Conservation (phyloP, 2,113 vertebrate species). For the Epinephelus moara region DNA sequence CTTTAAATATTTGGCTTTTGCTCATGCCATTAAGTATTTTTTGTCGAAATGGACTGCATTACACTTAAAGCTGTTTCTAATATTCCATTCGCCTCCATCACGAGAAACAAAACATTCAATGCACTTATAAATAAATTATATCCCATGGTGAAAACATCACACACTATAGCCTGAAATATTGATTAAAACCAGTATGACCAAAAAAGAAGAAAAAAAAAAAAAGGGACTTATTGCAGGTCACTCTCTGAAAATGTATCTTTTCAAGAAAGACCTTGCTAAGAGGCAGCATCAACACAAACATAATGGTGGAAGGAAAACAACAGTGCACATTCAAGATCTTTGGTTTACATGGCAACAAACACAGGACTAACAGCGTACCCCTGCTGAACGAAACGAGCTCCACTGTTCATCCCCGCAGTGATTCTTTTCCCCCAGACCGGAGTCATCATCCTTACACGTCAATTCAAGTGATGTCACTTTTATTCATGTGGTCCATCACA, state of each 20-base stretch:
- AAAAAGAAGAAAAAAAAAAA: no score
- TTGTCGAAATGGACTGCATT: not conserved
- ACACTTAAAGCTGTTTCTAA: not conserved
- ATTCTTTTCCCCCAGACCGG: not conserved
- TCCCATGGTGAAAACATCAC: not conserved
- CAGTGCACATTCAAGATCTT: not conserved
- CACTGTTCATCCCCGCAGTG: not conserved
- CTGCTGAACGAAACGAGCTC: not conserved
- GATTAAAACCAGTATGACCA: no score
- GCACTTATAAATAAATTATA: not conserved
- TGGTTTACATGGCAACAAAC: not conserved
- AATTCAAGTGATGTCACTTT: not conserved
- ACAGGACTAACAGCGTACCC: not conserved
- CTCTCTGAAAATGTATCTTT: not conserved
- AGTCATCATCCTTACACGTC: not conserved
- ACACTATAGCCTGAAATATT: no score
- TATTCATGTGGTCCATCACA: not conserved
- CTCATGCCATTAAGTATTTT: not conserved
- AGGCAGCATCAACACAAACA: not conserved
- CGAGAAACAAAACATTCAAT: not conserved
- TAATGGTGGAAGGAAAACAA: not conserved
- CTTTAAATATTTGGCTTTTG: not conserved
- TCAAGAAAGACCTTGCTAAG: not conserved
- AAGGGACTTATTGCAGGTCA: no score
- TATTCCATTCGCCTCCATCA: not conserved